Base-by-base conservation (phyloP, 2,113 vertebrate species). In the Syrrhaptes paradoxus region DNA sequence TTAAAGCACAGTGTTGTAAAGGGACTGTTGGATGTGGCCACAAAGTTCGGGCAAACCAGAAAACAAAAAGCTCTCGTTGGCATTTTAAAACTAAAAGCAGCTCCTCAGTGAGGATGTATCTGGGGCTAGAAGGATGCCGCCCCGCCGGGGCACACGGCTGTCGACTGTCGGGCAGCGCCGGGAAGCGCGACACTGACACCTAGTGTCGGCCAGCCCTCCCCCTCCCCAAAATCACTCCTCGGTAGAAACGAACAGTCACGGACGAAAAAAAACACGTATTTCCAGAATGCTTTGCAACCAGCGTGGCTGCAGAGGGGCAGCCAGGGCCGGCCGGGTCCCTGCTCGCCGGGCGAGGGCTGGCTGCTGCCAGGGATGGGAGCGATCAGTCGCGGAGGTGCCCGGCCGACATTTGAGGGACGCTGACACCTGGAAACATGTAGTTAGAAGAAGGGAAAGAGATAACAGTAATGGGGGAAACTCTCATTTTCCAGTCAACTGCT, bases 1-100 rank as follows among this genome's bases (percentile, higher is more conserved):
- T 55, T n/a, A 9, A 11, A 77, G 18, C 26, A 43, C 12, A 10
- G 31, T 6, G 5, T 18, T 74, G 45, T 12, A 48, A 38, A 65
- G 36, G 4, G 6, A 22, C 20, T 8, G 34, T 8, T 72, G 48
- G 48, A 7, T 5, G 2, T 0, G 16, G 52, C 43, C 34, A 5
- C 15, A 7, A 6, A n/a, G 32, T 22, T 51, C 6, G 43, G 29
- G 26, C 18, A 4, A 28, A 7, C 2, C 0, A 11, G 24, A 7
- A 29, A 10, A 51, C 3, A 1, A 36, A 11, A 26, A 15, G 57
- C 21, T 13, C 28, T 3, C 1, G 10, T 1, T 0, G 55, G 0
- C 9, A 1, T 4, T 18, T 14, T 0, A 3, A 11, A 26, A n/a
- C 4, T 0, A 6, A 0, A 1, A 11, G 28, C 41, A 41, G 41